phyloP scores from a whole-genome alignment of 2,888 invertebrate species.

The Erebia epiphron region DNA sequence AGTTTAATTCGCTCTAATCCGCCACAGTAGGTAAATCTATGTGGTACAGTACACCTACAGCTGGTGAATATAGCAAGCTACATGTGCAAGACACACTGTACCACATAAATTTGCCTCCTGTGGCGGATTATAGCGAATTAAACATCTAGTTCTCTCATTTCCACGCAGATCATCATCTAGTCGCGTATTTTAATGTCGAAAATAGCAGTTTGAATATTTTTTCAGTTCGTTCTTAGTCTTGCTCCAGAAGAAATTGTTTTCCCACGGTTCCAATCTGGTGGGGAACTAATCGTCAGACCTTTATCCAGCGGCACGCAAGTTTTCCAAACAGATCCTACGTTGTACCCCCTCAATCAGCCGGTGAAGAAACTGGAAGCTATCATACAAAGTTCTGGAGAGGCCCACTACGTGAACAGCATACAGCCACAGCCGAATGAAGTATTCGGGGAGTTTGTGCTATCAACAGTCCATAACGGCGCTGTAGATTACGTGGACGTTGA shows the following conservation, averaged over 20 bases:
- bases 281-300: constrained; percentile 75
- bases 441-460: constrained; percentile 86
- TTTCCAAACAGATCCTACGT: constrained; percentile 83
- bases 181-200: too few species aligned
- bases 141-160: too few species aligned
- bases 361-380: constrained; percentile 85
- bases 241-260: constrained; percentile 68
- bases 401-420: constrained; percentile 85
- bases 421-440: constrained; percentile 84
- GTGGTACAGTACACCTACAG: too few species aligned
- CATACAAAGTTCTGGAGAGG: constrained; percentile 86
- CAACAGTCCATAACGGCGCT: constrained; percentile 81
- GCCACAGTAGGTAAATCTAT: too few species aligned
- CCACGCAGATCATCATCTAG: too few species aligned
- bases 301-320: constrained; percentile 83
- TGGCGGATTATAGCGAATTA: too few species aligned
- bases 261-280: constrained; percentile 76
- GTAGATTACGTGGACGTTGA: constrained; percentile 83
- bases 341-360: constrained; percentile 88
- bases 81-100: too few species aligned
- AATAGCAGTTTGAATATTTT: background rate
- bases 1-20: too few species aligned
- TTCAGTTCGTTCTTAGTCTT: constrained; percentile 81
- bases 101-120: too few species aligned
- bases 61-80: too few species aligned